Base-by-base conservation (phyloP, 2,888 invertebrate genomes). In the Zhengitettix transpicula region DNA sequence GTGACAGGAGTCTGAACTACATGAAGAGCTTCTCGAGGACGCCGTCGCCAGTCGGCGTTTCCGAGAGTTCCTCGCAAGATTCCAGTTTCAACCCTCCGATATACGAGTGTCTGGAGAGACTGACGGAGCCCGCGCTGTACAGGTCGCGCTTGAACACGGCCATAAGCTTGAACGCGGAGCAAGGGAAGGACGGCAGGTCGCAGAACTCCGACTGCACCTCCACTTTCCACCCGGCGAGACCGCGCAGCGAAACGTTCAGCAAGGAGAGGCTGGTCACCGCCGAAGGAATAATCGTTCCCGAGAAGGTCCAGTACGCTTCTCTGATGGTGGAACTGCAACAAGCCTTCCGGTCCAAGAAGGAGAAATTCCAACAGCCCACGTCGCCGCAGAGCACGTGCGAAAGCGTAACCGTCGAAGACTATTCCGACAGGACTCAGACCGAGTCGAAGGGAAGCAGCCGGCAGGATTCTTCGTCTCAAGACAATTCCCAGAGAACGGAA, bases 21-120 rank as follows among this genome's bases (percentile, higher is more conserved):
- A 76, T 77, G 77, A 75, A 74, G 64, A 77, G 76, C 65, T 77
- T 77, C 66, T 77, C 77, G 1, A 69, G 75, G 47, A 74, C 76
- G 14, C 73, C 76, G 44, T 77, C 77, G 10, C 77, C 77, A 10
- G 71, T 72, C 12, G 67, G 72, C 2, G 60, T 64, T 40, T 67
- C 67, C 10, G 67, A 65, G 55, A 67, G 67, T 58, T 75, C 75
- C n/a, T 75, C 75, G 16, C 74, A 74, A 65, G 66, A 65, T 56
- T 67, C 65, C n/a, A 74, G 73, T 61, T 71, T 71, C 62, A 67
- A 64, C 58, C 73, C 72, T 28, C 67, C 66, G 16, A 73, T 74
- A 60, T 75, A 74, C 64, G 75, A 76, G 65, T 75, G 73, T 65
- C 66, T 75, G 64, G 75, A 76, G 65, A 72, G 73, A 64, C 68